These are phyloP conservation scores for Tauraco hartlaubi DNA, from an alignment of 2,797 vertebrate species.

Conservation along the genomic window DNA sequence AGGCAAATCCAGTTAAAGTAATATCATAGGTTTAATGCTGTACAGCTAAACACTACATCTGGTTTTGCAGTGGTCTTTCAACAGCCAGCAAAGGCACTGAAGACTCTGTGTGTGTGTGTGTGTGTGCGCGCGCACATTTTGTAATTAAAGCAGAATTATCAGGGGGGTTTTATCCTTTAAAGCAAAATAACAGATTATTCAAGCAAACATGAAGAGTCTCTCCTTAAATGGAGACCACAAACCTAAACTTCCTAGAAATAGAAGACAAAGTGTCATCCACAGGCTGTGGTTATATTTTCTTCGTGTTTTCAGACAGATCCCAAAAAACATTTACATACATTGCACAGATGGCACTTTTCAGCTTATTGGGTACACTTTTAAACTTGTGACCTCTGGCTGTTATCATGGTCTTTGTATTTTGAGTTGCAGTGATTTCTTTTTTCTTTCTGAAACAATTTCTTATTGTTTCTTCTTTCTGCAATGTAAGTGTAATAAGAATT, in stretches of 20 bases:
- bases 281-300: background rate
- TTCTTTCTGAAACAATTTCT: slow-evolving; percentile 1
- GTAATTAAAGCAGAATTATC: background rate
- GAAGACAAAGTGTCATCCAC: background rate
- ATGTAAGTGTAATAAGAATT: background rate
- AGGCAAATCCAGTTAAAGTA: background rate
- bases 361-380: background rate
- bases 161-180: background rate
- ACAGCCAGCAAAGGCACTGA: background rate
- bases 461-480: background rate
- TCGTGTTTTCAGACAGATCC: background rate
- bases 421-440: background rate
- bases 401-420: background rate
- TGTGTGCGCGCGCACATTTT: background rate
- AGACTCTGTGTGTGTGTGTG: background rate
- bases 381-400: slow-evolving; percentile 45
- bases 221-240: background rate
- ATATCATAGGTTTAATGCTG: background rate
- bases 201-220: background rate
- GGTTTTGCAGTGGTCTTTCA: slow-evolving; percentile 1
- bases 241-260: background rate
- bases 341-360: slow-evolving; percentile 32
- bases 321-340: background rate
- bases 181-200: background rate
- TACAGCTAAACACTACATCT: background rate